phyloP scores from a whole-genome alignment of 2,113 vertebrate species.

The Rhinolophus sinicus region DNA sequence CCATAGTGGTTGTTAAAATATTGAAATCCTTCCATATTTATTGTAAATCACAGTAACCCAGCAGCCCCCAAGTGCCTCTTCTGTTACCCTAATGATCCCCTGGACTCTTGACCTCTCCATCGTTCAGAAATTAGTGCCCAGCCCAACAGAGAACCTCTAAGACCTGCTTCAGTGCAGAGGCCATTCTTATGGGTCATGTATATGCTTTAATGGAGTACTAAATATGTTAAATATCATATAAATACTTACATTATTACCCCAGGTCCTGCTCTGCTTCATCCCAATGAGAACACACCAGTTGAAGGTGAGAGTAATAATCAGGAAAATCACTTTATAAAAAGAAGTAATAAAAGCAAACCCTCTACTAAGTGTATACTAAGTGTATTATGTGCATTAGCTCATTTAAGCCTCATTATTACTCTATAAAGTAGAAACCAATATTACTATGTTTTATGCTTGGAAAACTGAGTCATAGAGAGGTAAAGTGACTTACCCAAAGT shows the following conservation, averaged over 20 bases:
- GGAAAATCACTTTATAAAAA: constrained; percentile 47
- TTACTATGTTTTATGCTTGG: neutral
- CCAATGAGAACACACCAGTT: neutral
- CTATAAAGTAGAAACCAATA: constrained; percentile 16
- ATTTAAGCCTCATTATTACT: constrained; percentile 13
- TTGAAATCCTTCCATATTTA: neutral
- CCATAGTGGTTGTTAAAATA: neutral
- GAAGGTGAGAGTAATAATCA: neutral
- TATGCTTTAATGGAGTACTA: neutral
- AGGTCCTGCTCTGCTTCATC: neutral
- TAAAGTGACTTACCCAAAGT: too few relatives aligned
- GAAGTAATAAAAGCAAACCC: neutral
- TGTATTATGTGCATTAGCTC: constrained; percentile 11
- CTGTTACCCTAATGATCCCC: neutral
- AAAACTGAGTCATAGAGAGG: neutral
- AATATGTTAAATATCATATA: neutral
- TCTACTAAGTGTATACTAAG: neutral
- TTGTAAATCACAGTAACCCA: neutral
- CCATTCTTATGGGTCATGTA: neutral
- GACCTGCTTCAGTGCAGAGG: neutral
- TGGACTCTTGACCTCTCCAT: neutral
- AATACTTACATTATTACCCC: neutral
- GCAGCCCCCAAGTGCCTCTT: neutral
- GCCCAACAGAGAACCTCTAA: neutral
- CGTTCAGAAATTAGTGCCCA: neutral